Evolutionary conservation across 2,888 invertebrate species (phyloP).

Genomic region (Zootermopsis nevadensis): DNA sequence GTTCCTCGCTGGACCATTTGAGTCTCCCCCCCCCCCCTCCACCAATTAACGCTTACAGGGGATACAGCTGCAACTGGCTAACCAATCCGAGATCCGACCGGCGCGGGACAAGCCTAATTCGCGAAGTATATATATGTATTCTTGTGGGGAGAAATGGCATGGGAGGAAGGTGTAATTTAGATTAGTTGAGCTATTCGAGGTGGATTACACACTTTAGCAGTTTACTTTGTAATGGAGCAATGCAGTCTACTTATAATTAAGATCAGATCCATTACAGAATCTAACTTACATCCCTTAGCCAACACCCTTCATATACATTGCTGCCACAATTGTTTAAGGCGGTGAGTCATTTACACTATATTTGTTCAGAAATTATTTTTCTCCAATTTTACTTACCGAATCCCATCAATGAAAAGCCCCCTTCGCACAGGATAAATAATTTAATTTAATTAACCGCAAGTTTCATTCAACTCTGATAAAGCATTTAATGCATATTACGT

Average conservation of each 20-base stretch:
- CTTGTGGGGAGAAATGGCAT: conserved; percentile 3
- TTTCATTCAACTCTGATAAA: too few relatives aligned
- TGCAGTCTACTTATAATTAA: neutral
- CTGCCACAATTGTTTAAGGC: neutral
- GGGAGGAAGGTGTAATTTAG: conserved; percentile 15
- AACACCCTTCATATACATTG: neutral
- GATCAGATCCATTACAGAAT: conserved; percentile 7
- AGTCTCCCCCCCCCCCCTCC: conserved; percentile 4
- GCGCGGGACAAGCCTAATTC: neutral
- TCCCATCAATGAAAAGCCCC: too few relatives aligned
- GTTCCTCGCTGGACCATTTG: neutral
- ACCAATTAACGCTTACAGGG: conserved; percentile 1
- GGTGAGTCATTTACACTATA: neutral
- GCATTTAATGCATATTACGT: too few relatives aligned
- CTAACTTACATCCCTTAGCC: neutral
- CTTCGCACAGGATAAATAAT: too few relatives aligned
- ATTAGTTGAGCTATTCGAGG: conserved; percentile 27
- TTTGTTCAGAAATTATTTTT: neutral
- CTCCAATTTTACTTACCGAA: too few relatives aligned
- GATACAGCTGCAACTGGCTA: conserved; percentile 10
- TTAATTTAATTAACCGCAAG: too few relatives aligned
- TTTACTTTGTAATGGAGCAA: conserved; percentile 33
- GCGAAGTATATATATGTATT: neutral
- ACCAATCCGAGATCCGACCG: neutral
- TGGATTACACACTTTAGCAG: conserved; percentile 32